Base-by-base conservation (phyloP, 2,113 vertebrate species). In the Oenanthe oenanthe region DNA sequence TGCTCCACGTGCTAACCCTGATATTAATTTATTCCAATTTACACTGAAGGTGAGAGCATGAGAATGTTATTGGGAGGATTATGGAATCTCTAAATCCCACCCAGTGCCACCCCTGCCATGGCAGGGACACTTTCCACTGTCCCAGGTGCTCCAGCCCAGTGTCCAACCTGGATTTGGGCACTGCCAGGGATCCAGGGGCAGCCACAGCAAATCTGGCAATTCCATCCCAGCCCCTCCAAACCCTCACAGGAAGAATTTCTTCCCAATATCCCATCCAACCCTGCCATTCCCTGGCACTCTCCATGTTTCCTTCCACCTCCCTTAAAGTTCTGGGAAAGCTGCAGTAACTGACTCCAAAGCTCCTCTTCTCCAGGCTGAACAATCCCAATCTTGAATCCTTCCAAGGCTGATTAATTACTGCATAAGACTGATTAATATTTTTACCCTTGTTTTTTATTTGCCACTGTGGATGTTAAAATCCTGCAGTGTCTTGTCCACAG, bases 21-120 rank as follows among this genome's bases (percentile, higher is more conserved):
- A 14, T 12, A 12, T 36, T 38, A 2, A 43, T 86, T 79, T 20
- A 32, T 4, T 71, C 0, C 0, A 17, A 38, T 88, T 79, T 21
- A n/a, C 29, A n/a, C 7, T 66, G 17, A 48, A 19, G 40, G 54
- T 28, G 21, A 72, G 25, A 62, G 22, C 8, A 38, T 1, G 3
- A 58, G 42, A 50, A 80, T 0, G 1, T 17, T 40, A 5, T 8
- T 75, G 20, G 13, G 63, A 43, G 3, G 18, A 9, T 6, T 4
- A 5, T 22, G 31, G 62, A 36, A 42, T 12, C 47, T 40, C 42
- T 32, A 31, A 42, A 48, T 6, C 17, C 8, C 48, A 19, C 0
- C 31, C 62, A 68, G 24, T 26, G 2, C 24, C 45, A 25, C 1
- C 19, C 32, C 10, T 43, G 42, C 36, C 58, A 6, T 19, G 67